A percentile compares a stretch with the other conserved stretches of the same genome.
Conservation (phyloP, 2,797 vertebrate genomes). For the Sciaenops ocellatus region DNA sequence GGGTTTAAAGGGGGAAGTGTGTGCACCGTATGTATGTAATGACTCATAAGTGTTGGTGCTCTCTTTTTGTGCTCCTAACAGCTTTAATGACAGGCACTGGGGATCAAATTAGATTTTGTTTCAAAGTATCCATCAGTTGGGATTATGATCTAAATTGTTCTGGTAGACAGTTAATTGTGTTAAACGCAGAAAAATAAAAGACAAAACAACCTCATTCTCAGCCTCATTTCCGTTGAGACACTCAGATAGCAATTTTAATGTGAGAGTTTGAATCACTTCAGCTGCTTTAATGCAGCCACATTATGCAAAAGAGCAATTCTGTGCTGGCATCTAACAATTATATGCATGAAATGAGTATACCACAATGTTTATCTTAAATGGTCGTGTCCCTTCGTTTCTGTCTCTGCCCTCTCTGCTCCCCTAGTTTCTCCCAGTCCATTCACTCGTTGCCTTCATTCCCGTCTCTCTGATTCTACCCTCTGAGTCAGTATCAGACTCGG, state of each 20-base stretch:
- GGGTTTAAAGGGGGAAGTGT: not conserved
- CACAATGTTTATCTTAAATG: conserved; percentile 11
- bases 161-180: conserved; percentile 14
- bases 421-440: not conserved
- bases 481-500: conserved; percentile 13
- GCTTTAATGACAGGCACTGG: not conserved
- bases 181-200: conserved; percentile 8
- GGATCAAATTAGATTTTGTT: not conserved
- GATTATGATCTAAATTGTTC: not conserved
- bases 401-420: not conserved
- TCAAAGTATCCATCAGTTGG: not conserved
- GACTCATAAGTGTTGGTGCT: not conserved
- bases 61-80: conserved; percentile 5
- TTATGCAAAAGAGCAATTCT: conserved; percentile 39
- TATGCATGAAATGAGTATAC: conserved; percentile 11
- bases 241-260: conserved; percentile 24
- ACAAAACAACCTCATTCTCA: not conserved
- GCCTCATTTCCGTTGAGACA: conserved; percentile 20
- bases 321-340: not conserved
- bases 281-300: conserved; percentile 35
- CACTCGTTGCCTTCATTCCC: not conserved
- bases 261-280: conserved; percentile 14
- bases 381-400: not conserved
- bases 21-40: too few species aligned
- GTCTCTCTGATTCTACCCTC: not conserved